phyloP scores from a whole-genome alignment of 1,140 invertebrate genomes.

The Luehdorfia chinensis region DNA sequence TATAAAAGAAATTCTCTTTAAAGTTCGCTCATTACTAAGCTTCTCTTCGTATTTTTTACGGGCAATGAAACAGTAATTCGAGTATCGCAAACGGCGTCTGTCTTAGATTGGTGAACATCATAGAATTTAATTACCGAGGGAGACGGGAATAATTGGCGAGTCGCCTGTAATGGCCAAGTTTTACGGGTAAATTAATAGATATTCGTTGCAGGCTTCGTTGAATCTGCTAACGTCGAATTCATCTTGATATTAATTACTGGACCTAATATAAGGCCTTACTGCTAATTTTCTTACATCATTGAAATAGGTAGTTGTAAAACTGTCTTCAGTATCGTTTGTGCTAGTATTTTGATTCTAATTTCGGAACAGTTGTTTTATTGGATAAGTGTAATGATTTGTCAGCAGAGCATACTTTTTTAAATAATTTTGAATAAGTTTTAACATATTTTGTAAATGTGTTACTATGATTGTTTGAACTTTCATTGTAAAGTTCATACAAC shows the following conservation, averaged over 20 bases:
- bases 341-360: constrained; percentile 4
- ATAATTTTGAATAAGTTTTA: no score
- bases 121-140: constrained; percentile 70
- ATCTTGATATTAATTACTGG: constrained; percentile 34
- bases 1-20: constrained; percentile 23
- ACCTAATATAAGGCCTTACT: constrained; percentile 34
- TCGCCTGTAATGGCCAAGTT: constrained; percentile 60
- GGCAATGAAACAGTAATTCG: constrained; percentile 62
- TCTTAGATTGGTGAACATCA: constrained; percentile 70
- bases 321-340: constrained; percentile 3
- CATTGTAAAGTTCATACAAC: no score
- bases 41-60: constrained; percentile 53
- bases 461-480: no score
- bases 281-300: constrained; percentile 20
- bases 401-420: no score
- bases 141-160: constrained; percentile 67
- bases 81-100: constrained; percentile 66
- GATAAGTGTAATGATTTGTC: no score
- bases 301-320: constrained; percentile 16
- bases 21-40: constrained; percentile 34
- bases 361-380: constrained; percentile 2
- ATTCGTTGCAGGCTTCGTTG: not conserved
- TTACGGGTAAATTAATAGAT: constrained; percentile 48
- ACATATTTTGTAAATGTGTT: no score
- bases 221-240: constrained; percentile 3